Percentiles rank a stretch among this genome's conserved stretches.
phyloP scores from a whole-genome alignment of 2,888 invertebrate species.

The Heliconius ethilla region DNA sequence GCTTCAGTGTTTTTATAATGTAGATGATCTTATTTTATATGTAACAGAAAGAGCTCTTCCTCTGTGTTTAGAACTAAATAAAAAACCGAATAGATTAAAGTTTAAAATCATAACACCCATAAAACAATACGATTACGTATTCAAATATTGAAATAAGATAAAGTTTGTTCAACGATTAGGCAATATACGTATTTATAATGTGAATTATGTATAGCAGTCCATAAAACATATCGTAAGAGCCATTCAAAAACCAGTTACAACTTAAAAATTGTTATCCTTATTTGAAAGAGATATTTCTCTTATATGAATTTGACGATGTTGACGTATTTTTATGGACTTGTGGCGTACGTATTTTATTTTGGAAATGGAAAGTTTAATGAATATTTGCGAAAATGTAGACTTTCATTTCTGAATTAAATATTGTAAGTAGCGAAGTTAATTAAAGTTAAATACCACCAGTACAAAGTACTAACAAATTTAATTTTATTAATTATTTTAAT shows the following conservation, averaged over 20 bases:
- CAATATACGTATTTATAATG: slow-evolving; percentile 19
- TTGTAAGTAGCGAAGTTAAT: too few species aligned
- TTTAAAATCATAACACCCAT: not conserved
- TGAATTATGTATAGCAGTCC: slow-evolving; percentile 25
- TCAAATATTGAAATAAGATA: slow-evolving; percentile 18
- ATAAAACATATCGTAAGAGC: slow-evolving; percentile 17
- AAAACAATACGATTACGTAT: slow-evolving; percentile 14
- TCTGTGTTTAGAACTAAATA: not conserved
- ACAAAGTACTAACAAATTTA: too few species aligned
- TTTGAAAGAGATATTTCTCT: slow-evolving; percentile 17
- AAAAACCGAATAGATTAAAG: not conserved
- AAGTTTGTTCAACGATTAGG: slow-evolving; percentile 20
- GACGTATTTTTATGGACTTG: slow-evolving; percentile 6
- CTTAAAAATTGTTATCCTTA: slow-evolving; percentile 17
- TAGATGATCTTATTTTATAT: not conserved
- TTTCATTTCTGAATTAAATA: too few species aligned
- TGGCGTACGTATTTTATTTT: not conserved
- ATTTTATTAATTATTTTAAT: too few species aligned
- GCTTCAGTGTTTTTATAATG: not conserved
- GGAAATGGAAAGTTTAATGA: not conserved
- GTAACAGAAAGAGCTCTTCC: not conserved
- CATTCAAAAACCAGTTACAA: slow-evolving; percentile 13
- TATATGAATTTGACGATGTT: not conserved
- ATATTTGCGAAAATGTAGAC: not conserved
- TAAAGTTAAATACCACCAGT: too few species aligned